Base-by-base conservation (phyloP, 2,888 invertebrate species). In the Antitype chi region DNA sequence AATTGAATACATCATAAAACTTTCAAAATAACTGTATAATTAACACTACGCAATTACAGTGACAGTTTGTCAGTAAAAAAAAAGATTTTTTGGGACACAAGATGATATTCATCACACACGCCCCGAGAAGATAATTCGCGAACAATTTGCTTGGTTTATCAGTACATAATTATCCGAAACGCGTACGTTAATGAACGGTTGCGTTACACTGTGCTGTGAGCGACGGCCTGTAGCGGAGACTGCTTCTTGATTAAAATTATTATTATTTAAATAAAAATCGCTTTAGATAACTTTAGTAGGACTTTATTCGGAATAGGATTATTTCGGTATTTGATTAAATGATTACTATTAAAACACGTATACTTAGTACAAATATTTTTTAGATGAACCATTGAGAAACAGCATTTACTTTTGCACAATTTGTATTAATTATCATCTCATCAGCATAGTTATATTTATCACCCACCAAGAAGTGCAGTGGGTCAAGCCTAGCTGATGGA, bases 121-220 rank as follows among this genome's bases (percentile, higher is more conserved):
- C 85, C 87, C 89, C 88, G 89, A 85, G 90, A 89, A 93, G 94
- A 94, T 94, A 95, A 95, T 95, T 94, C 94, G 93, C 91, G 92
- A 93, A 95, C 95, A 95, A 96, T 96, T 96, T 95, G 95, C 95
- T 95, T 94, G 94, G 93, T 94, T 95, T 96, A 96, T 96, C 96
- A 95, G 94, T 93, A 92, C 94, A 93, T 95, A 96, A 96, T 96
- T 96, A 96, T 95, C 93, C 95, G 94, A 95, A 94, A 95, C 93
- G 92, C 92, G 93, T 90, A 91, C 91, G 89, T 93, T 96, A 95
- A 96, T 96, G 95, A 95, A 95, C 93, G 95, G 95, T 94, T 95
- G 93, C 91, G 91, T 88, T 88, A 87, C 89, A 88, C 74, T 80
- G 70, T 87, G 91, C 93, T 89, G 89, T 90, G 82, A 93, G 91